These are phyloP conservation scores for Hemichromis elongatus DNA, from an alignment of 2,113 vertebrate genomes.

Conservation along the genomic window DNA sequence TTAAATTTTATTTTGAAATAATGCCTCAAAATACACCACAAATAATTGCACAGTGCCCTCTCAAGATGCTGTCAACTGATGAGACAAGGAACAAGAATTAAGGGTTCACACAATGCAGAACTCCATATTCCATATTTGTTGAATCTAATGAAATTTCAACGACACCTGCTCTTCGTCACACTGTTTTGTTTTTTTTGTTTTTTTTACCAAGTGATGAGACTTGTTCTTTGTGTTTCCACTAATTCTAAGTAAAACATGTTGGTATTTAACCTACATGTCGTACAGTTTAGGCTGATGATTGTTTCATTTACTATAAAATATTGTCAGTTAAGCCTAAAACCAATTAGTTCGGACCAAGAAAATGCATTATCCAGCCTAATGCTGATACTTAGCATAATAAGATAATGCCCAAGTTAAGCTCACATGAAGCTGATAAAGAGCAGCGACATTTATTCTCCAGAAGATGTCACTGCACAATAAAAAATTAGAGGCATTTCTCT, in stretches of 20 bases:
- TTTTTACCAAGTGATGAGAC: neutral
- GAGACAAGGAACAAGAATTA: neutral
- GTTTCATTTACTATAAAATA: neutral
- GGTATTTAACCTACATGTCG: neutral
- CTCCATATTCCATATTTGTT: neutral
- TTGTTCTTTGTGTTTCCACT: neutral
- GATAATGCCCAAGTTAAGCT: too few species aligned
- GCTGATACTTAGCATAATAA: too few species aligned
- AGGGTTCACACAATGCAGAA: neutral
- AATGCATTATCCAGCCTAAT: neutral
- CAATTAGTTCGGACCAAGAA: neutral
- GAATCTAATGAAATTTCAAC: neutral
- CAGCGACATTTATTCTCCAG: neutral
- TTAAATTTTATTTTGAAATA: neutral
- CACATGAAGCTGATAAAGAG: neutral
- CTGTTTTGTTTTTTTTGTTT: neutral
- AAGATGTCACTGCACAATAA: conserved; percentile 36
- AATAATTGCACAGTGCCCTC: neutral
- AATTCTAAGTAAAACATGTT: neutral
- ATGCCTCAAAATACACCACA: neutral
- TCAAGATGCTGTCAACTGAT: neutral
- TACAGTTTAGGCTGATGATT: neutral
- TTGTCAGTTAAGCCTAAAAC: neutral
- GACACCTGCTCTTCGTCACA: neutral
- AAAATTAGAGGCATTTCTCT: neutral